Base-by-base conservation (phyloP, 2,888 invertebrate species). In the Oscheius sp. region DNA sequence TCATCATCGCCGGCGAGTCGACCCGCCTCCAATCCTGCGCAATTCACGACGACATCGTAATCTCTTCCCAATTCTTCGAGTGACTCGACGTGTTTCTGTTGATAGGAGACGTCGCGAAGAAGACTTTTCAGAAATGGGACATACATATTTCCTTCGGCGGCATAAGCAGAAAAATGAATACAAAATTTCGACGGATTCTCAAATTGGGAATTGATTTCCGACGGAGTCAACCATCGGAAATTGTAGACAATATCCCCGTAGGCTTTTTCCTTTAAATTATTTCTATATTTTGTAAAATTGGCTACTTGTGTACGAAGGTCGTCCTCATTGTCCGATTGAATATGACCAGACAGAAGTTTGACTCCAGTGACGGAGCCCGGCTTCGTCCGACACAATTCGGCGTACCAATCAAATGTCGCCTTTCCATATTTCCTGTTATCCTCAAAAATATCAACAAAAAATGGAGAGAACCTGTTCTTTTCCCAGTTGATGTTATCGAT, bases 21-120 rank as follows among this genome's bases (percentile, higher is more conserved):
- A 41, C 82, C 83, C 27, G 89, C 89, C 13, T 88, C 81, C 52
- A 90, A 75, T 9, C 90, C 90, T 18, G 88, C 85, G 76, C 90
- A 90, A 83, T 90, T 90, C n/a, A 90, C 88, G 23, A 90, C 88
- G 1, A 90, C 83, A 76, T 89, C 89, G 80, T 85, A 90, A 29
- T 78, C 75, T 53, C 85, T 88, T 2, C 79, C 82, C 16, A 82
- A 29, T 66, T 86, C 71, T n/a, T 82, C 76, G n/a, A 87, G 53
- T n/a, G 56, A 69, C 18, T 74, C 64, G 16, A 87, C 61, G 27
- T 77, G 61, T 46, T 73, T 66, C 23, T 75, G 64, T 45, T 73
- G 71, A 70, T 84, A 87, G 45, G 73, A 53, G 3, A 83, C 84
- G 25, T 73, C 75, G 35, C 73, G 43, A 0, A 76, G 61, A 35